Evolutionary conservation across 2,797 vertebrate genomes (phyloP).

Genomic region (Hippoglossus hippoglossus): DNA sequence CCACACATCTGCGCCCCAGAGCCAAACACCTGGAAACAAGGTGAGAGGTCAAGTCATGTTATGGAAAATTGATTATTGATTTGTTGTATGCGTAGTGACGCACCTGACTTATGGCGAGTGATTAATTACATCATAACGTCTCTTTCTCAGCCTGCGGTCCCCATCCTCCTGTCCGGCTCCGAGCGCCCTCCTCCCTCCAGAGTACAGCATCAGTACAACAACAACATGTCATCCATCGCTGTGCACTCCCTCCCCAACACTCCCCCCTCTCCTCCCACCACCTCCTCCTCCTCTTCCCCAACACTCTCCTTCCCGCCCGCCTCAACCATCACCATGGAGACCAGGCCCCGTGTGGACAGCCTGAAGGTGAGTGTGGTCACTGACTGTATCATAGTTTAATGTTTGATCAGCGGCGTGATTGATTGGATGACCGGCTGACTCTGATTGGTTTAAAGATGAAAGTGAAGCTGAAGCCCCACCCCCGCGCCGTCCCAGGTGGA

Average conservation of each 20-base stretch:
- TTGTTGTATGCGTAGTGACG: neutral
- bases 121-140: constrained; percentile 2
- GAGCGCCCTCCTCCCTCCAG: constrained; percentile 71
- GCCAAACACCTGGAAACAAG: constrained; percentile 83
- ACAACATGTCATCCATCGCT: constrained; percentile 91
- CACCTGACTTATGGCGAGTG: neutral
- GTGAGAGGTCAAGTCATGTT: constrained; percentile 65
- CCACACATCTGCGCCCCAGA: constrained; percentile 85
- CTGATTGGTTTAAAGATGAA: constrained; percentile 80
- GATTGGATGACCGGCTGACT: neutral
- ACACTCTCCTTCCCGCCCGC: constrained; percentile 89
- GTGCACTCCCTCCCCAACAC: constrained; percentile 91
- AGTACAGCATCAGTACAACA: constrained; percentile 90
- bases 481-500: constrained; percentile 86
- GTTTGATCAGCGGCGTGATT: neutral
- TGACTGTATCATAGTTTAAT: rapidly evolving
- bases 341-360: constrained; percentile 86
- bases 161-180: constrained; percentile 63
- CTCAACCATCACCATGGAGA: constrained; percentile 81
- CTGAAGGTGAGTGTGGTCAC: constrained; percentile 84
- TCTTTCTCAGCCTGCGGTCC: constrained; percentile 69
- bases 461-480: constrained; percentile 92
- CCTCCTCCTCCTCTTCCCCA: constrained; percentile 81
- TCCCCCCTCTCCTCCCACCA: constrained; percentile 76
- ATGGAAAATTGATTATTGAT: too few species aligned